Percentiles rank a stretch among this genome's conserved stretches.
These are phyloP conservation scores for Heloderma charlesbogerti DNA, from an alignment of 2,113 vertebrate genomes.

Conservation along the genomic window DNA sequence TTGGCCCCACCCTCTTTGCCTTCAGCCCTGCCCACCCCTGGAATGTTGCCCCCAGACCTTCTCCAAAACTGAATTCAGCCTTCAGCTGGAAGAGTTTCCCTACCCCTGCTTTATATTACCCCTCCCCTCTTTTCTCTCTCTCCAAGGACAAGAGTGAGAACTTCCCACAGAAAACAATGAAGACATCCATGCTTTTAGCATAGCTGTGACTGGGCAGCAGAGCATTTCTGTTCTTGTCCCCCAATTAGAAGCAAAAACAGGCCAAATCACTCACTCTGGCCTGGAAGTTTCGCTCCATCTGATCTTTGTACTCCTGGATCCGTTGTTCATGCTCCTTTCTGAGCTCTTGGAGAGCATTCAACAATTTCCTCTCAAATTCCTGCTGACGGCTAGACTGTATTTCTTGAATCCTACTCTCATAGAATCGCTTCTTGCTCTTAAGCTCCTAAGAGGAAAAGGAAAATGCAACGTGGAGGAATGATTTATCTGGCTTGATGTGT, in stretches of 20 bases:
- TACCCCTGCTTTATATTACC: background rate
- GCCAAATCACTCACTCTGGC: slow-evolving; percentile 76
- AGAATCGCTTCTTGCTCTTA: slow-evolving; percentile 72
- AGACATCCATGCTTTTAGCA: too few relatives aligned
- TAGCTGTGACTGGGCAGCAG: too few relatives aligned
- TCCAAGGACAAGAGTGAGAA: background rate
- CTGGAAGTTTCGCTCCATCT: slow-evolving; percentile 79
- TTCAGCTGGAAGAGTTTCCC: too few relatives aligned
- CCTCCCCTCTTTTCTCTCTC: background rate
- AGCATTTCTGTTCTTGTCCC: too few relatives aligned
- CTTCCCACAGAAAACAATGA: background rate
- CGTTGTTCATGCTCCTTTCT: slow-evolving; percentile 80
- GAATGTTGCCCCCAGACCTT: too few relatives aligned
- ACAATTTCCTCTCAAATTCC: slow-evolving; percentile 82
- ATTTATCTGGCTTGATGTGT: background rate
- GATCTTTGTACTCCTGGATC: slow-evolving; percentile 84
- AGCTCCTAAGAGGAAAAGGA: slow-evolving; percentile 74
- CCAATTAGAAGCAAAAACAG: background rate
- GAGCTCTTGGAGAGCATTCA: slow-evolving; percentile 78
- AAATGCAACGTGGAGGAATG: background rate
- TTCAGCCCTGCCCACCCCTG: too few relatives aligned
- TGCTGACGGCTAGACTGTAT: slow-evolving; percentile 74
- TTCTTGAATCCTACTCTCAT: slow-evolving; percentile 81
- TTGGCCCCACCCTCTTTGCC: too few relatives aligned
- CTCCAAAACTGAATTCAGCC: too few relatives aligned